Conservation (phyloP, 2,888 invertebrate species). For the Cryptocheilus praepositus region DNA sequence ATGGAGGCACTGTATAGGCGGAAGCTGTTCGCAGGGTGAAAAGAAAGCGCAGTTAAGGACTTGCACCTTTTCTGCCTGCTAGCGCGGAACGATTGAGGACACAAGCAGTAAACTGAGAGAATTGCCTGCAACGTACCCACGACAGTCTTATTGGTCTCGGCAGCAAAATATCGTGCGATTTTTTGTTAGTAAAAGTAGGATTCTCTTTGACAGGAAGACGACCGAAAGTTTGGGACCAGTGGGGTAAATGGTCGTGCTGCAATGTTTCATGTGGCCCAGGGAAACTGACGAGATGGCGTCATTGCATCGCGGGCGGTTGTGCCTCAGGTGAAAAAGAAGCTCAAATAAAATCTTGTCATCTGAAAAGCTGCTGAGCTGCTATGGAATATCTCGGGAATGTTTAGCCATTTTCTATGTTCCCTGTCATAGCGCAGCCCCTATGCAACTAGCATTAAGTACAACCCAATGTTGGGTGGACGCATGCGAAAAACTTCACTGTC, state of each 20-base stretch:
- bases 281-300: constrained; percentile 73
- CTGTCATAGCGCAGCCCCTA: neutral
- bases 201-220: constrained; percentile 29
- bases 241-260: constrained; percentile 75
- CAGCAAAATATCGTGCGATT: too few relatives aligned
- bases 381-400: too few relatives aligned
- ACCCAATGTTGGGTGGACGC: neutral
- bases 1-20: constrained; percentile 76
- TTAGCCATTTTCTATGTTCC: too few relatives aligned
- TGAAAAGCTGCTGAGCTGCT: constrained; percentile 61
- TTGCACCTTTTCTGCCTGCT: constrained; percentile 74
- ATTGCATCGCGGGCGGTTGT: constrained; percentile 73
- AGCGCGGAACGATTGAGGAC: constrained; percentile 13
- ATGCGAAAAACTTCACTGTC: neutral
- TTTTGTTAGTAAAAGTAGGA: too few relatives aligned
- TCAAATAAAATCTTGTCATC: constrained; percentile 74
- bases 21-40: constrained; percentile 75
- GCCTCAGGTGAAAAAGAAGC: constrained; percentile 75
- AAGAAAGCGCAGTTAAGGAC: constrained; percentile 77
- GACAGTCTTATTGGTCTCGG: neutral
- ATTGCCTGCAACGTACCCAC: neutral
- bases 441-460: neutral
- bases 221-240: constrained; percentile 73
- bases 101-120: neutral
- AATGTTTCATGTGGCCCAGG: constrained; percentile 74